phyloP scores from a whole-genome alignment of 35 echinoderm and acorn worm species.

The Ophiothrix spiculata region DNA sequence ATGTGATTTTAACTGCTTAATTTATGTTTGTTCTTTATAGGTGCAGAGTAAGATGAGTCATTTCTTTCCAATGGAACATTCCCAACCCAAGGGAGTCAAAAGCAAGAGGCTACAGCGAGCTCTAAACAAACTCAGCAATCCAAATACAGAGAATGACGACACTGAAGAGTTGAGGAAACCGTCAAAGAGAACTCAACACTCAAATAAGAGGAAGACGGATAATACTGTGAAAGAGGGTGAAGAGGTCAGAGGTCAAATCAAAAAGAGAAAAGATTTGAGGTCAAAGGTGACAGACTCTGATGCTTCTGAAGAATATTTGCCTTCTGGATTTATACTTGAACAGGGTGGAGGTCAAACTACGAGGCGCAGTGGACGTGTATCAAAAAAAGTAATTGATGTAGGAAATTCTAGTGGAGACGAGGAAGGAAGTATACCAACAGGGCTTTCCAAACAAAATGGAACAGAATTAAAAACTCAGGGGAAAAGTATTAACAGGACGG shows the following conservation, averaged over 20 bases:
- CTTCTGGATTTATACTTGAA: too few relatives aligned
- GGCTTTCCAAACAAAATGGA: not conserved
- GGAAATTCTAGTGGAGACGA: not conserved
- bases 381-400: not conserved
- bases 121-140: slow-evolving; percentile 38
- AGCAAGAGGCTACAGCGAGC: slow-evolving; percentile 70
- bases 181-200: not conserved
- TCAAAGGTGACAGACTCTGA: not conserved
- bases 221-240: not conserved
- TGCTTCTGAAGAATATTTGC: too few relatives aligned
- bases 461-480: not conserved
- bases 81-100: slow-evolving; percentile 25
- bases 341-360: too few relatives aligned
- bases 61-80: slow-evolving; percentile 43
- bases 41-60: slow-evolving; percentile 69
- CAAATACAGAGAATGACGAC: slow-evolving; percentile 23
- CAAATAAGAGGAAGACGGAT: not conserved
- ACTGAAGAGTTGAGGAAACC: slow-evolving; percentile 6
- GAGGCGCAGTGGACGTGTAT: not conserved
- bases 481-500: not conserved
- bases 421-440: too few relatives aligned
- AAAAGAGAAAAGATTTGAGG: too few relatives aligned
- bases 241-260: not conserved
- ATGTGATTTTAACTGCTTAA: too few relatives aligned
- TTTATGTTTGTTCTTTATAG: too few relatives aligned